Evolutionary conservation across 2,797 vertebrate genomes (phyloP).

Genomic region (Aplochiton taeniatus): DNA sequence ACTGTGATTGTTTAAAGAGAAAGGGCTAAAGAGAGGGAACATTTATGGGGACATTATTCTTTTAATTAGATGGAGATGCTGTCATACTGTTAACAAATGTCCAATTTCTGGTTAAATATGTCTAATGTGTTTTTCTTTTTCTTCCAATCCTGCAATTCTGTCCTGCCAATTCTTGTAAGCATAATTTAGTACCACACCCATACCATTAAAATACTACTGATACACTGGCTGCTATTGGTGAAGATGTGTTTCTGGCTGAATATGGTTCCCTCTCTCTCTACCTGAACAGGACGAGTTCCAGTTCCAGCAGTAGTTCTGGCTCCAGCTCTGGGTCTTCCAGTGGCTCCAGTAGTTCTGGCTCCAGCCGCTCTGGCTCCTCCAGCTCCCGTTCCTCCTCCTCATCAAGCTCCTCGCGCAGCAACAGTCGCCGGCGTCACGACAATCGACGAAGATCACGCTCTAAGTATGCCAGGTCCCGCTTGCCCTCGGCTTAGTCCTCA

Average conservation of each 20-base stretch:
- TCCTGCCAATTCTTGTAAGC: too few relatives aligned
- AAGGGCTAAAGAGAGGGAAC: too few relatives aligned
- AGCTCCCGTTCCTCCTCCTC: constrained; percentile 91
- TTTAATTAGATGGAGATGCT: too few relatives aligned
- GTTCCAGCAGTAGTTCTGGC: constrained; percentile 89
- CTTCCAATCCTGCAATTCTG: too few relatives aligned
- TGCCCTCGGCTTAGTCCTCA: neutral
- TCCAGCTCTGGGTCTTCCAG: constrained; percentile 91
- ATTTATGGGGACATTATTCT: too few relatives aligned
- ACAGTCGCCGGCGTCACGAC: constrained; percentile 86
- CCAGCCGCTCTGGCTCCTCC: constrained; percentile 88
- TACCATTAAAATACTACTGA: too few relatives aligned
- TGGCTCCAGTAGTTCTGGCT: constrained; percentile 89
- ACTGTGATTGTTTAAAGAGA: too few relatives aligned
- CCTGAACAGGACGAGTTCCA: constrained; percentile 78
- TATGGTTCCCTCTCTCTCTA: neutral
- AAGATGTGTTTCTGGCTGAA: neutral
- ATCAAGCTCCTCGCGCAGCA: constrained; percentile 88
- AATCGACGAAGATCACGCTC: constrained; percentile 88
- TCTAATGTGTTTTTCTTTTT: too few relatives aligned
- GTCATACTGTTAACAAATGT: too few relatives aligned
- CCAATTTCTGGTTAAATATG: too few relatives aligned
- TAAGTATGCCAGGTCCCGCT: constrained; percentile 72
- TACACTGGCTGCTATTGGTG: neutral
- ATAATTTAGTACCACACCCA: too few relatives aligned